Conservation (phyloP, 2,797 vertebrate genomes). For the Spondyliosoma cantharus region DNA sequence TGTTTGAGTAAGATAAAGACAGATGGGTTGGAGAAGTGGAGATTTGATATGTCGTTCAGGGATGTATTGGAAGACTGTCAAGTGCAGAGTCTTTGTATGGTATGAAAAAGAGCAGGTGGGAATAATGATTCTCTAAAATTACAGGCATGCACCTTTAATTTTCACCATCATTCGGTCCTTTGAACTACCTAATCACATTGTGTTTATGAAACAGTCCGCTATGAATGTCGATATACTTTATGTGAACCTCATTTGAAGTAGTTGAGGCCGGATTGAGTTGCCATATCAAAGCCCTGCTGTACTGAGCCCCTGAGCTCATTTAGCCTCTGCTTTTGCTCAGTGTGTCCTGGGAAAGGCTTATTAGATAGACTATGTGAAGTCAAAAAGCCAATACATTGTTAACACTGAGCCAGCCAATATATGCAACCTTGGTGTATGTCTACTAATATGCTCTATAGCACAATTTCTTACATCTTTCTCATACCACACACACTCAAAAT, state of each 20-base stretch:
- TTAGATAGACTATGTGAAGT: slow-evolving; percentile 32
- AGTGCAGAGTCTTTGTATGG: neutral
- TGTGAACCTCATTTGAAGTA: slow-evolving; percentile 26
- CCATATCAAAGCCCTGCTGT: slow-evolving; percentile 19
- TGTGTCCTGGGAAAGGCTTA: slow-evolving; percentile 26
- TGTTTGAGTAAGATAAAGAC: slow-evolving; percentile 49
- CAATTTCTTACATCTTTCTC: slow-evolving; percentile 34
- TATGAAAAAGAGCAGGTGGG: neutral
- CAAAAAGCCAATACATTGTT: slow-evolving; percentile 11
- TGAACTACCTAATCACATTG: slow-evolving; percentile 13
- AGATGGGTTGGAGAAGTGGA: neutral
- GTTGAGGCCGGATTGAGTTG: neutral
- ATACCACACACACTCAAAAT: neutral
- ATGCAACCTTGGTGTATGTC: neutral
- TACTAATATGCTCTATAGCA: slow-evolving; percentile 15
- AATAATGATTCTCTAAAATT: slow-evolving; percentile 4
- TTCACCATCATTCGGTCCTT: slow-evolving; percentile 29
- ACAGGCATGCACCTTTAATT: slow-evolving; percentile 14
- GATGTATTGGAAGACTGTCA: neutral
- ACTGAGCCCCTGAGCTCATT: slow-evolving; percentile 38
- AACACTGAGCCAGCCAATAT: neutral
- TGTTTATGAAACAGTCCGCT: slow-evolving; percentile 22
- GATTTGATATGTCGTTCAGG: slow-evolving; percentile 2
- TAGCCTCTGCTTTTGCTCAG: slow-evolving; percentile 52
- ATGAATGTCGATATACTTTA: slow-evolving; percentile 15